phyloP scores from a whole-genome alignment of 2,113 vertebrate species.

The Antigone vipio region DNA sequence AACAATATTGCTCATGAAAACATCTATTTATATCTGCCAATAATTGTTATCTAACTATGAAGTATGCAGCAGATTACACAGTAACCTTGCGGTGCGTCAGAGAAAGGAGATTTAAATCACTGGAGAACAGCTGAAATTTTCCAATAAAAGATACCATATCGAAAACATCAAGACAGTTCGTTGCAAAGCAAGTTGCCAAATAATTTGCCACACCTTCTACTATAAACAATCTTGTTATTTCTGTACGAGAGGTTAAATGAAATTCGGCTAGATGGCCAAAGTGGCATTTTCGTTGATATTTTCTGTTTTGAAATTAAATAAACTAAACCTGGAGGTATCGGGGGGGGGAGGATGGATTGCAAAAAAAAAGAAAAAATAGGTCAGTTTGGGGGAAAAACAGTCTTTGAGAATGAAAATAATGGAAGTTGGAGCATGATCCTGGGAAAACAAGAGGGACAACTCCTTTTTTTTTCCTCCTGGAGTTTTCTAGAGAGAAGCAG shows the following conservation, averaged over 20 bases:
- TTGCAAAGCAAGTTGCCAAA: neutral
- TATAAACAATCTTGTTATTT: neutral
- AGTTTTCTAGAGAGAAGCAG: neutral
- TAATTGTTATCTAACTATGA: constrained; percentile 38
- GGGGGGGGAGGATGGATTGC: neutral
- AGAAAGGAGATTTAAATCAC: neutral
- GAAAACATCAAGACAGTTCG: neutral
- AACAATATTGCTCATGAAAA: constrained; percentile 61
- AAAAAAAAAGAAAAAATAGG: neutral
- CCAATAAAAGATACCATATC: neutral
- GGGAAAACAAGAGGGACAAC: neutral
- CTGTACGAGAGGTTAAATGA: neutral
- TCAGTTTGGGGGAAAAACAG: neutral
- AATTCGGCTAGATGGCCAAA: neutral
- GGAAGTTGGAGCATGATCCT: neutral
- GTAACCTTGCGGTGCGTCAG: constrained; percentile 10
- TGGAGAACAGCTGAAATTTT: neutral
- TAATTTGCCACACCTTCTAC: neutral
- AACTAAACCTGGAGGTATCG: neutral
- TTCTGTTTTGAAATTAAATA: neutral
- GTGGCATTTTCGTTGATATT: neutral
- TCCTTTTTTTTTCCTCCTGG: neutral
- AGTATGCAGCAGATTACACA: neutral
- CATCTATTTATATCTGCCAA: constrained; percentile 62
- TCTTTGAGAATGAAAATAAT: neutral